phyloP scores from a whole-genome alignment of 2,797 vertebrate genomes.

The Oceanodroma leucorhoa region DNA sequence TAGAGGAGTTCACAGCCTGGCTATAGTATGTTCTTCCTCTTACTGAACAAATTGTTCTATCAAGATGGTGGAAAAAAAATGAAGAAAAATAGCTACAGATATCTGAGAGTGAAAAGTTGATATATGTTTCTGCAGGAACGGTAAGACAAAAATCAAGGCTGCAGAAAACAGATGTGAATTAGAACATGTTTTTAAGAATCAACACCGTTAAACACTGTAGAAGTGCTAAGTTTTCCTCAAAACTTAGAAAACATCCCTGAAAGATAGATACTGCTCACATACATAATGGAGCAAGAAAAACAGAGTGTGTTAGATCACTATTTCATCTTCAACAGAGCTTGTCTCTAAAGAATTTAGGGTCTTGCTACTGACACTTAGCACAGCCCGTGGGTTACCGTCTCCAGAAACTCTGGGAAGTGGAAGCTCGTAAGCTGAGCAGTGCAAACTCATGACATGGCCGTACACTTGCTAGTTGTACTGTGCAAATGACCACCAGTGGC shows the following conservation, averaged over 20 bases:
- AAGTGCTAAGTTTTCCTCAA: background rate
- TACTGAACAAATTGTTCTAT: background rate
- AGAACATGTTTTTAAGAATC: background rate
- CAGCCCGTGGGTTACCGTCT: rapidly evolving
- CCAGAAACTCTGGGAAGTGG: background rate
- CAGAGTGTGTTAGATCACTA: background rate
- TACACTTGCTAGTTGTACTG: too few relatives aligned
- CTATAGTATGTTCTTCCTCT: background rate
- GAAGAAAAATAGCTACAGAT: background rate
- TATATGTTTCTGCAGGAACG: background rate
- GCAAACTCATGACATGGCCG: background rate
- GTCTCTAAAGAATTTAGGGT: background rate
- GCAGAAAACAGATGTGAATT: background rate
- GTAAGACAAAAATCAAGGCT: background rate
- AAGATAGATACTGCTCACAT: background rate
- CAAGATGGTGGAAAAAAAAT: background rate
- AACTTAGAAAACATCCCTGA: background rate
- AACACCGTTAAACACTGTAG: background rate
- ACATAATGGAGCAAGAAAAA: background rate
- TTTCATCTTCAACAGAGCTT: background rate
- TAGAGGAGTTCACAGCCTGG: too few relatives aligned
- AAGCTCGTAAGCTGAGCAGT: background rate
- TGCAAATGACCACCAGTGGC: too few relatives aligned
- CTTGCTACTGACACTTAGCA: rapidly evolving
- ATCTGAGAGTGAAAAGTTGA: background rate